These are phyloP conservation scores for Drosophila conformis DNA, from an alignment of 2,888 invertebrate genomes.

Conservation along the genomic window DNA sequence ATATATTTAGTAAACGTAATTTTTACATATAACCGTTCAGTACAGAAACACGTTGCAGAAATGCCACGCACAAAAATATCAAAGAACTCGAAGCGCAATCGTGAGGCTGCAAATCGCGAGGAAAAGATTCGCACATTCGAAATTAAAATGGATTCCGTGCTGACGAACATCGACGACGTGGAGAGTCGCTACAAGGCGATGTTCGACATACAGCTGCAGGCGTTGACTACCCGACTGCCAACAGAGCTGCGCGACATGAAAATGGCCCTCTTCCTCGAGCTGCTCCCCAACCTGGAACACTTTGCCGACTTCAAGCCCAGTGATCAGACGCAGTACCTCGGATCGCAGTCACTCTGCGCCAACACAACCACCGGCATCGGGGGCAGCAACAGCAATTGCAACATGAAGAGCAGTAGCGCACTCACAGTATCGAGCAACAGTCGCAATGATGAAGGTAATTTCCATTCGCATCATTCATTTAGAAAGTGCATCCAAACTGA, in stretches of 20 bases:
- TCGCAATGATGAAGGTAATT: conserved; percentile 74
- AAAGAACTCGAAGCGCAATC: conserved; percentile 83
- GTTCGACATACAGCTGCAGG: conserved; percentile 57
- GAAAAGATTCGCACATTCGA: conserved; percentile 81
- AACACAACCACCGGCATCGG: conserved; percentile 39
- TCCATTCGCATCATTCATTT: neutral
- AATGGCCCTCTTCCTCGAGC: conserved; percentile 73
- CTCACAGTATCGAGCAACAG: conserved; percentile 25
- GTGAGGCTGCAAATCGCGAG: conserved; percentile 83
- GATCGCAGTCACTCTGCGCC: conserved; percentile 56
- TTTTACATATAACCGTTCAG: neutral
- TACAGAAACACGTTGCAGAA: conserved; percentile 11
- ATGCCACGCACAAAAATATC: conserved; percentile 85
- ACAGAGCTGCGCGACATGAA: conserved; percentile 75
- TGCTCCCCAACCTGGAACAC: conserved; percentile 63
- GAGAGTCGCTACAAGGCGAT: conserved; percentile 48
- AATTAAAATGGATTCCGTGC: conserved; percentile 71
- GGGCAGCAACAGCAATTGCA: conserved; percentile 3
- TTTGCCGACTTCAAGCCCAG: conserved; percentile 66
- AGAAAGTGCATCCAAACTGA: neutral
- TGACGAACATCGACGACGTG: conserved; percentile 68
- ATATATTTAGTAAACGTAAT: conserved; percentile 3
- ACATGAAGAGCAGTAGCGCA: neutral
- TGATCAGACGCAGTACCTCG: conserved; percentile 64
- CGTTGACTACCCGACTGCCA: conserved; percentile 57